Conservation (phyloP, 2,113 vertebrate species). For the Porphyrio hochstetteri region DNA sequence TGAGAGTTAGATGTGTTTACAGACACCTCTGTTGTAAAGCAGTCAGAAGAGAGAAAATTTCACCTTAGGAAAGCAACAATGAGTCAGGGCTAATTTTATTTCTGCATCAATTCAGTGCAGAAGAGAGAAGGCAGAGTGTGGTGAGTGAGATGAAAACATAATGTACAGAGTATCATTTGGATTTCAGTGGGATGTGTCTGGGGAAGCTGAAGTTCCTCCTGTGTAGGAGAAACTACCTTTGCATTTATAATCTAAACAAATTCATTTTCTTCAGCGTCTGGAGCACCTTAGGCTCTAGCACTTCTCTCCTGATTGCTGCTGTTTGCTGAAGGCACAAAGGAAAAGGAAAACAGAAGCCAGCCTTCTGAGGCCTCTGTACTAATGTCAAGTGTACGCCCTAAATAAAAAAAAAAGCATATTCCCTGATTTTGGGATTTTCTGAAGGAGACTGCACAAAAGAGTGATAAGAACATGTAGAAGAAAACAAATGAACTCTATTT, state of each 20-base stretch:
- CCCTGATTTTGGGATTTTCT: not conserved
- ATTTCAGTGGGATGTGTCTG: not conserved
- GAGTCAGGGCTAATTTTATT: not conserved
- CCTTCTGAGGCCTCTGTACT: not conserved
- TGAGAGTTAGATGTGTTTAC: not conserved
- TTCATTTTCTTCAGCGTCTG: not conserved
- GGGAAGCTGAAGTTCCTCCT: not conserved
- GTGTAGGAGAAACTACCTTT: not conserved
- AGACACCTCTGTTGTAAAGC: not conserved
- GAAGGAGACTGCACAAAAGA: not conserved
- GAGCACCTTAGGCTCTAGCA: not conserved
- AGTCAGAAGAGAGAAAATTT: not conserved
- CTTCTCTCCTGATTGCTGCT: not conserved
- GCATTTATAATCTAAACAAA: not conserved
- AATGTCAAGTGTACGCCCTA: not conserved
- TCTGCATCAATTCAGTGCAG: not conserved
- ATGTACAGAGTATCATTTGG: not conserved
- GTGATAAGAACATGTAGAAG: not conserved
- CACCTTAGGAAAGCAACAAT: not conserved
- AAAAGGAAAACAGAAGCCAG: not conserved
- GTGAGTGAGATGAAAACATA: not conserved
- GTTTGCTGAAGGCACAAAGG: not conserved
- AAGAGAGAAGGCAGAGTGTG: not conserved
- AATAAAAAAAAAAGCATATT: not conserved
- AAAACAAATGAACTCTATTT: not conserved